phyloP scores from a whole-genome alignment of 2,113 vertebrate genomes.

The Morone saxatilis region DNA sequence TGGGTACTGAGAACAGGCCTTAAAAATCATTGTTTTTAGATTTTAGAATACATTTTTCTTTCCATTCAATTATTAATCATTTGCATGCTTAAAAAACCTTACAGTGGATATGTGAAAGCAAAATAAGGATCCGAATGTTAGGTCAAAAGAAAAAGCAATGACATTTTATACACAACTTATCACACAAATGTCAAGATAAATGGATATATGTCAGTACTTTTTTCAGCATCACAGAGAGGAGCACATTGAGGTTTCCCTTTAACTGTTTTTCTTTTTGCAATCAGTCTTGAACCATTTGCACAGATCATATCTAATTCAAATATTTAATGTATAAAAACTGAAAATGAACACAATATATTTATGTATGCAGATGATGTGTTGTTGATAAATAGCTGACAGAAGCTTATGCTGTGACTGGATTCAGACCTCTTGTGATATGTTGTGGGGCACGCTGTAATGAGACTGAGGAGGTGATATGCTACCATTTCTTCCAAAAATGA shows the following conservation, averaged over 20 bases:
- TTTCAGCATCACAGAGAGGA: no score
- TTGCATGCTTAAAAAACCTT: no score
- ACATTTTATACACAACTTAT: not conserved
- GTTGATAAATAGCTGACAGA: no score
- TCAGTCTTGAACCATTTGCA: not conserved
- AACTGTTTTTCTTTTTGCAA: not conserved
- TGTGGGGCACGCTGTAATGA: not conserved
- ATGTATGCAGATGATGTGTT: no score
- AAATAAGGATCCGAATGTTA: not conserved
- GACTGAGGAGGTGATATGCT: not conserved
- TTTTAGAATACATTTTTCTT: not conserved
- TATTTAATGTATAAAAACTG: not conserved
- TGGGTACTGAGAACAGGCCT: conserved; percentile 62
- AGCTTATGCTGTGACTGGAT: not conserved
- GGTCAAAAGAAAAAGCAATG: not conserved
- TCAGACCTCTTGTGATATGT: not conserved
- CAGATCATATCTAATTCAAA: not conserved
- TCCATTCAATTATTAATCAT: no score
- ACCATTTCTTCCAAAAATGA: not conserved
- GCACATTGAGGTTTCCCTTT: no score
- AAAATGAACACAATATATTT: no score
- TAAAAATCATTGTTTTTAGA: not conserved
- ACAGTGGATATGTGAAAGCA: no score
- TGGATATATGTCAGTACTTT: no score
- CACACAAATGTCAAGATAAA: no score